Percentiles rank a stretch among this genome's conserved stretches.
phyloP scores from a whole-genome alignment of 2,113 vertebrate species.

The Eudorcas thomsonii region DNA sequence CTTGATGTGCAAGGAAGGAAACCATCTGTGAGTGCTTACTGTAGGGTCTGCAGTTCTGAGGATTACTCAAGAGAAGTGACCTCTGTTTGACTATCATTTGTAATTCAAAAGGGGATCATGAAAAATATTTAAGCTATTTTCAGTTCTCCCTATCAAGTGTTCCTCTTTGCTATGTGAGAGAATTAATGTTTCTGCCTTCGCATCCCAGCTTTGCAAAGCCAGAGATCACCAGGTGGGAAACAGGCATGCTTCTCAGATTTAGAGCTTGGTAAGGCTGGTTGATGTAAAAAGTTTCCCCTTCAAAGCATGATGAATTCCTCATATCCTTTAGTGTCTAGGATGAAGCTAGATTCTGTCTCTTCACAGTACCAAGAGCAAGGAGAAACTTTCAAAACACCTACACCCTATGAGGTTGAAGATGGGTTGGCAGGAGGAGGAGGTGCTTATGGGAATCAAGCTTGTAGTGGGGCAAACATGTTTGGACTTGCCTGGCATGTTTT shows the following conservation, averaged over 20 bases:
- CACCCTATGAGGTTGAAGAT: not conserved
- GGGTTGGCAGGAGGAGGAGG: not conserved
- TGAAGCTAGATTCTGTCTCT: not conserved
- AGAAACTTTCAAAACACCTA: not conserved
- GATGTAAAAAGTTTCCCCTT: not conserved
- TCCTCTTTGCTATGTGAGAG: conserved; percentile 33
- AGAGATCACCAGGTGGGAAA: conserved; percentile 21
- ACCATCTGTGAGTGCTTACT: not conserved
- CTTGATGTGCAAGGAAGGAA: not conserved
- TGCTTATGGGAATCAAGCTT: not conserved
- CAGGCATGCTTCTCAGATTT: not conserved
- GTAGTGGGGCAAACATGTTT: conserved; percentile 16
- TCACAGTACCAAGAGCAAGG: not conserved
- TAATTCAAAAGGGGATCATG: conserved; percentile 53
- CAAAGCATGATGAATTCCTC: not conserved
- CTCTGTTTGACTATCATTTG: conserved; percentile 54
- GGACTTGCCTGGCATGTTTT: conserved; percentile 44
- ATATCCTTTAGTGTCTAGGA: not conserved
- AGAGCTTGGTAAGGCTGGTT: not conserved
- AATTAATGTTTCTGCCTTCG: conserved; percentile 58
- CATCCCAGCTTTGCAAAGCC: conserved; percentile 50
- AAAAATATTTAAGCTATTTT: conserved; percentile 67
- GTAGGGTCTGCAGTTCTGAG: not conserved
- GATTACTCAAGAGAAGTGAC: conserved; percentile 17
- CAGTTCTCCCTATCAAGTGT: conserved; percentile 43